Percentiles rank a stretch among this genome's conserved stretches.
These are phyloP conservation scores for Sminthurinus aureus DNA, from an alignment of 2,888 invertebrate genomes.

Conservation along the genomic window DNA sequence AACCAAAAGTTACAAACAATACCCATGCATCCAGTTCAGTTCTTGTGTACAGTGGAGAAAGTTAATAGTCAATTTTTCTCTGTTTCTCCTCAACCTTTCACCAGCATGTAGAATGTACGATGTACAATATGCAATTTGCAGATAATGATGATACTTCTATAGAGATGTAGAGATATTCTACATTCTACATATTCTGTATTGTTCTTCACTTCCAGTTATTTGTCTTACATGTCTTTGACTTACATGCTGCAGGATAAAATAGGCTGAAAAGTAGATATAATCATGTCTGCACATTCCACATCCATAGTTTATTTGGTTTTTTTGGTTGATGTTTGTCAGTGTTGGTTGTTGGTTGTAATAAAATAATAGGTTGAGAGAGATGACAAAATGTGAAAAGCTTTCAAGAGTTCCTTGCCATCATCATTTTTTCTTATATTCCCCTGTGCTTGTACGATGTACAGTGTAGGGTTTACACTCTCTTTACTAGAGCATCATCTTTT, in stretches of 20 bases:
- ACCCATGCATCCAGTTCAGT: neutral
- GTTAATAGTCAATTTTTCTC: neutral
- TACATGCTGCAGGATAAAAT: neutral
- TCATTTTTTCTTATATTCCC: conserved; percentile 38
- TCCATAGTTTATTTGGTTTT: neutral
- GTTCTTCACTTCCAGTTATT: too few relatives aligned
- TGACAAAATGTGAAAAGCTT: conserved; percentile 51
- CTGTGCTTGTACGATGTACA: neutral
- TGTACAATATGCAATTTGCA: too few relatives aligned
- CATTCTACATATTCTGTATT: too few relatives aligned
- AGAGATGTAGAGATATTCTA: too few relatives aligned
- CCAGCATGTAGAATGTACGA: too few relatives aligned
- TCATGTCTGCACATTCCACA: neutral
- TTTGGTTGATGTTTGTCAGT: conserved; percentile 6
- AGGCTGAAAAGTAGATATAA: neutral
- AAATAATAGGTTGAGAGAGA: conserved; percentile 30
- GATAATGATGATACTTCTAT: too few relatives aligned
- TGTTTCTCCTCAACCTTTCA: neutral
- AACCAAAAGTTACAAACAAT: too few relatives aligned
- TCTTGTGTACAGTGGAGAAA: too few relatives aligned
- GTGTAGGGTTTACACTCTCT: too few relatives aligned
- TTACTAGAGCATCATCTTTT: too few relatives aligned
- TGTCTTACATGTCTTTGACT: too few relatives aligned
- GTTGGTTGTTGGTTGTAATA: conserved; percentile 22
- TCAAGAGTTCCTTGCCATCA: conserved; percentile 38